phyloP scores from a whole-genome alignment of 2,888 invertebrate species.

The Ichneumoninae sp. region DNA sequence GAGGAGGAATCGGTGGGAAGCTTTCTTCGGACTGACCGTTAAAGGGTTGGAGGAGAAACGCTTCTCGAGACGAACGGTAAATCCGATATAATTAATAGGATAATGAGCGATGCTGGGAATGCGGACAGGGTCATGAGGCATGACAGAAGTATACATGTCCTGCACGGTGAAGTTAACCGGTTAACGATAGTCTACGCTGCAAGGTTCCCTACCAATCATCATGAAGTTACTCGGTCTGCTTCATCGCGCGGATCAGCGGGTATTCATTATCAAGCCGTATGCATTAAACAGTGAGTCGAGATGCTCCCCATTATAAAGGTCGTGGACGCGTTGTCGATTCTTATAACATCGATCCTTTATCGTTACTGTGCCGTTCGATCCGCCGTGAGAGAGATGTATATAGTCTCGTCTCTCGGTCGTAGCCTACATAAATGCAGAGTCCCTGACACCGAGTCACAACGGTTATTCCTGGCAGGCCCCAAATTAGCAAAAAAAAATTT shows the following conservation, averaged over 20 bases:
- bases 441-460: neutral
- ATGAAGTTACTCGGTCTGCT: neutral
- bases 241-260: neutral
- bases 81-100: constrained; percentile 36
- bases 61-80: constrained; percentile 19
- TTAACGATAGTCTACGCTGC: neutral
- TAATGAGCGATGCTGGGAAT: constrained; percentile 44
- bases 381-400: neutral
- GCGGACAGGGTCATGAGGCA: constrained; percentile 19
- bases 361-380: neutral
- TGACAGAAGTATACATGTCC: constrained; percentile 5
- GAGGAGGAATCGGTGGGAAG: constrained; percentile 2
- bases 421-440: constrained; percentile 16
- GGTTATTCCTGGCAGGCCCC: neutral
- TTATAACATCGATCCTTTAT: constrained; percentile 40
- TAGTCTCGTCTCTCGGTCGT: constrained; percentile 17
- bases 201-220: neutral
- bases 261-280: constrained; percentile 5
- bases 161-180: constrained; percentile 8
- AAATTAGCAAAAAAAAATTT: neutral
- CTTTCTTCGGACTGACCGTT: constrained; percentile 15
- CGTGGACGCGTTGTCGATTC: constrained; percentile 47
- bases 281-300: constrained; percentile 25
- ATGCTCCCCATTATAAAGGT: constrained; percentile 42
- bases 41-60: constrained; percentile 6